Evolutionary conservation across 2,797 vertebrate species (phyloP).

Genomic region (Siniperca undulata): DNA sequence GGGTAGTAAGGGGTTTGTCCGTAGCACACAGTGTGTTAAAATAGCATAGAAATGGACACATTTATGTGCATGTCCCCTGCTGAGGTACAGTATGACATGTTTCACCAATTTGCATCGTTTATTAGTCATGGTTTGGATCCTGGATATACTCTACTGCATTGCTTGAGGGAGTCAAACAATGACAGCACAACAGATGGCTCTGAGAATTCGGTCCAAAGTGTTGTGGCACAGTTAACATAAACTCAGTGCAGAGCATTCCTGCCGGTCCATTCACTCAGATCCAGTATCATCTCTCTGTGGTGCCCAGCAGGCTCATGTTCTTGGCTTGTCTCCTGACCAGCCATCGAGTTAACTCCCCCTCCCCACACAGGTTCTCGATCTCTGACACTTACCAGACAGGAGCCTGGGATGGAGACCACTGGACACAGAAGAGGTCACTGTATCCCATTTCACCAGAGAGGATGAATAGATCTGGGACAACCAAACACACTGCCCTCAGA

Average conservation of each 20-base stretch:
- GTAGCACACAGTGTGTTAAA: slow-evolving; percentile 48
- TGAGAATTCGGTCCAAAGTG: slow-evolving; percentile 31
- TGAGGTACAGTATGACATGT: slow-evolving; percentile 24
- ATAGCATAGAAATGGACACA: slow-evolving; percentile 37
- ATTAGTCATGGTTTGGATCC: slow-evolving; percentile 52
- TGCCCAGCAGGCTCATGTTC: slow-evolving; percentile 48
- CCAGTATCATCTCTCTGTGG: slow-evolving; percentile 49
- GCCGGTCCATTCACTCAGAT: slow-evolving; percentile 52
- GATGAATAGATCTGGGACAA: slow-evolving; percentile 78
- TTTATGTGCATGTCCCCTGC: slow-evolving; percentile 23
- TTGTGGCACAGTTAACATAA: slow-evolving; percentile 42
- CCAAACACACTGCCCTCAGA: slow-evolving; percentile 67
- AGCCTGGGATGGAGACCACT: slow-evolving; percentile 68
- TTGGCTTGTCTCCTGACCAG: slow-evolving; percentile 53
- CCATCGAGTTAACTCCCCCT: slow-evolving; percentile 37
- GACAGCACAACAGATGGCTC: slow-evolving; percentile 59
- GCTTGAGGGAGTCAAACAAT: slow-evolving; percentile 36
- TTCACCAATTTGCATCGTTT: slow-evolving; percentile 45
- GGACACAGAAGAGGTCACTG: slow-evolving; percentile 78
- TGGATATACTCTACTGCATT: slow-evolving; percentile 26
- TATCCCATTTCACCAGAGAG: slow-evolving; percentile 76
- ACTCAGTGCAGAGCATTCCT: slow-evolving; percentile 47
- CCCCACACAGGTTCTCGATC: slow-evolving; percentile 52
- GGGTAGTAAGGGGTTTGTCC: slow-evolving; percentile 52
- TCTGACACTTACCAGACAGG: slow-evolving; percentile 71